Evolutionary conservation across 2,797 vertebrate genomes (phyloP).

Genomic region (Nannoperca australis): DNA sequence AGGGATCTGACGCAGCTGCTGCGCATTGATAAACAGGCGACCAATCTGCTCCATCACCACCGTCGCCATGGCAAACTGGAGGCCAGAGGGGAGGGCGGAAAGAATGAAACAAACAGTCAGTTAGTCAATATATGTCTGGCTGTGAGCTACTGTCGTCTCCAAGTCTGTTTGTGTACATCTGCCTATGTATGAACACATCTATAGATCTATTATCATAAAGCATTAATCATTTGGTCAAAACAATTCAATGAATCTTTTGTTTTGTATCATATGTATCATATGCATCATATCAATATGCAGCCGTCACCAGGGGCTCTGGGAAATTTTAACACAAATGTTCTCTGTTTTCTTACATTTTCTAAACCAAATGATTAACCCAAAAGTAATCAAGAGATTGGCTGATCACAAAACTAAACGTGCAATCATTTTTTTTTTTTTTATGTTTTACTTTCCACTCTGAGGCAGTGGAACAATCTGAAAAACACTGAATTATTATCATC

Average conservation of each 20-base stretch:
- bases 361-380: neutral
- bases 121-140: slow-evolving; percentile 34
- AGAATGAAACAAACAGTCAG: slow-evolving; percentile 37
- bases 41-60: slow-evolving; percentile 91
- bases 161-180: slow-evolving; percentile 3
- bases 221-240: neutral
- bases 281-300: too few relatives aligned
- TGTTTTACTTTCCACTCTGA: neutral
- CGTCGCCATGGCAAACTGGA: slow-evolving; percentile 88
- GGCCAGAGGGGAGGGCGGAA: slow-evolving; percentile 26
- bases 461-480: neutral
- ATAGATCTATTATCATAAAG: neutral
- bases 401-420: neutral
- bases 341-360: neutral
- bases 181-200: neutral
- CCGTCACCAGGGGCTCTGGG: neutral
- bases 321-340: neutral
- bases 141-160: slow-evolving; percentile 4
- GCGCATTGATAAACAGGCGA: slow-evolving; percentile 87
- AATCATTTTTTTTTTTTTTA: neutral
- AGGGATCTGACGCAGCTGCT: slow-evolving; percentile 88
- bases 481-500: neutral
- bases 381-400: neutral
- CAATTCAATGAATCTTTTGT: neutral
- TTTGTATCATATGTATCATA: neutral